phyloP scores from a whole-genome alignment of 2,888 invertebrate genomes.

The Idaea straminata region DNA sequence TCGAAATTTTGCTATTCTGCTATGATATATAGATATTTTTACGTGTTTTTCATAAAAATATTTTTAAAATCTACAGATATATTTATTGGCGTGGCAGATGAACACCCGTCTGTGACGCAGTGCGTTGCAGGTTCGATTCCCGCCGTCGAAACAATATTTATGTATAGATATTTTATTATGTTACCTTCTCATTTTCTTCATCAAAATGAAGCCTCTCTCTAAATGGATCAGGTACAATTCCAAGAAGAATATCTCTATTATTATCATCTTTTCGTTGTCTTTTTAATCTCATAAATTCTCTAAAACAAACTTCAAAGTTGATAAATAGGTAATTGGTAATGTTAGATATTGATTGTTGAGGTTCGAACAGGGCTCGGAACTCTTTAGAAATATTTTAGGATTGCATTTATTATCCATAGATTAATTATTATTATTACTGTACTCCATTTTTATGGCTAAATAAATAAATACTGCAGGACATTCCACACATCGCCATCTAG shows the following conservation, averaged over 20 bases:
- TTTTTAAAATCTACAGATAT: no score
- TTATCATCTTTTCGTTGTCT: slow-evolving; percentile 26
- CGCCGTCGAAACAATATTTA: background rate
- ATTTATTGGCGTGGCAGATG: no score
- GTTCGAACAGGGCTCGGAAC: background rate
- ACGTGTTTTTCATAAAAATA: no score
- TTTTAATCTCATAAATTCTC: slow-evolving; percentile 41
- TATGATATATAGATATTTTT: no score
- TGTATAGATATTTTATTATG: background rate
- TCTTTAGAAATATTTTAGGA: background rate
- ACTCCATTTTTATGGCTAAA: no score
- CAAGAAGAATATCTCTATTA: slow-evolving; percentile 36
- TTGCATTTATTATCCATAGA: no score
- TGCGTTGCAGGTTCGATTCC: no score
- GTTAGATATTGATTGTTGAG: background rate
- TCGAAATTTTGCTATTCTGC: no score
- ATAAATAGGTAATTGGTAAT: background rate
- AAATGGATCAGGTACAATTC: slow-evolving; percentile 36
- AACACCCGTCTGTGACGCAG: no score
- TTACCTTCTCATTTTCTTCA: slow-evolving; percentile 43
- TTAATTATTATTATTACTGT: no score
- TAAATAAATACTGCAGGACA: no score
- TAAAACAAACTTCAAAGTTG: slow-evolving; percentile 19
- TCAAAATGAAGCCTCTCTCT: slow-evolving; percentile 16
- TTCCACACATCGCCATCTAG: no score